Percentiles rank a stretch among this genome's conserved stretches.
Evolutionary conservation across 35 echinoderm and acorn worm genomes (phyloP).

Genomic region (Apostichopus californicus): DNA sequence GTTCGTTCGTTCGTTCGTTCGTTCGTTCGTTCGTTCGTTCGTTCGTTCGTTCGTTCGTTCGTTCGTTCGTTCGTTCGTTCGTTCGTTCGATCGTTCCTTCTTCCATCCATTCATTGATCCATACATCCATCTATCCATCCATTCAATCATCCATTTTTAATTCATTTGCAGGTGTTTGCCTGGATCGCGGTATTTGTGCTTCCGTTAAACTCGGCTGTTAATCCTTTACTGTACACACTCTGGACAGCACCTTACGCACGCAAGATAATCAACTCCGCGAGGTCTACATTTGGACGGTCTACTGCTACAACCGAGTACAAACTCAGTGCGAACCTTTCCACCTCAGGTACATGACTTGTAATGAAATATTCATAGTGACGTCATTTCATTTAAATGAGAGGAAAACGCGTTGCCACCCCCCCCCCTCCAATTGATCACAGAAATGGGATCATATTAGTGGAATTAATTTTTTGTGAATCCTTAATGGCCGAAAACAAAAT

Average conservation of each 20-base stretch:
- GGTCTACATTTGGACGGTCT: conserved; percentile 42
- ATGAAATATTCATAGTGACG: neutral
- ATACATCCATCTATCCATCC: too few relatives aligned
- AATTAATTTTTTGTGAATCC: too few relatives aligned
- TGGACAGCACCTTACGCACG: conserved; percentile 79
- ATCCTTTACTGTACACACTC: conserved; percentile 91
- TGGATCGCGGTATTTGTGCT: conserved; percentile 98
- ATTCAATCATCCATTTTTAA: neutral
- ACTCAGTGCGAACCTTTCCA: conserved; percentile 43
- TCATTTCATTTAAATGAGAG: too few relatives aligned
- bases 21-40: too few relatives aligned
- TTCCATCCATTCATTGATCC: neutral
- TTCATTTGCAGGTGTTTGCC: conserved; percentile 66
- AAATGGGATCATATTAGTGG: too few relatives aligned
- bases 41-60: too few relatives aligned
- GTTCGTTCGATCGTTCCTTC: too few relatives aligned
- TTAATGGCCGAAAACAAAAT: too few relatives aligned
- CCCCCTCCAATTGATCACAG: too few relatives aligned
- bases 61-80: too few relatives aligned
- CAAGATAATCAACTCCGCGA: conserved; percentile 57
- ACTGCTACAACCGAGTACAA: conserved; percentile 66
- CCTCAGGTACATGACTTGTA: conserved; percentile 8
- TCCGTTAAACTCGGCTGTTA: conserved; percentile 90
- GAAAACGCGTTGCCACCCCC: too few relatives aligned
- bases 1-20: too few relatives aligned